A percentile compares a stretch with the other conserved stretches of the same genome.
These are phyloP conservation scores for Torymus aiolomorphi DNA, from an alignment of 2,888 invertebrate species.

Conservation along the genomic window DNA sequence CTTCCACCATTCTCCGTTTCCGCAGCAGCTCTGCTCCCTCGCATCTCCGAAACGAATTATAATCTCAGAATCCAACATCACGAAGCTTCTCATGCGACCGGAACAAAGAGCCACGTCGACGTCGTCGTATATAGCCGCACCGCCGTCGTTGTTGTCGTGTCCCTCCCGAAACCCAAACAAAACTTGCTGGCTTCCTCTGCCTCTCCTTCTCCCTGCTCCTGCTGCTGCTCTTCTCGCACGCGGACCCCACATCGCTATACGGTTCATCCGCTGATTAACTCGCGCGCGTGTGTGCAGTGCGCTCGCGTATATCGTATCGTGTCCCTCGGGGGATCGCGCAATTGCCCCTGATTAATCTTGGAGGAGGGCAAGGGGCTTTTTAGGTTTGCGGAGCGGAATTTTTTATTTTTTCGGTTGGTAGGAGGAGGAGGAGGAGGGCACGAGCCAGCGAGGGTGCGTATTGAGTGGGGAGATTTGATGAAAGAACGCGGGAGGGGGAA, in stretches of 20 bases:
- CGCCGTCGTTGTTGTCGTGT: neutral
- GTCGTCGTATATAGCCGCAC: no score
- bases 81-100: neutral
- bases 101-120: neutral
- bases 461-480: no score
- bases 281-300: constrained; percentile 23
- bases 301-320: neutral
- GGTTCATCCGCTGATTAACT: constrained; percentile 71
- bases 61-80: no score
- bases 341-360: constrained; percentile 44
- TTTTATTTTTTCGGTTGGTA: no score
- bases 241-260: constrained; percentile 52
- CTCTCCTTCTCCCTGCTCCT: constrained; percentile 5
- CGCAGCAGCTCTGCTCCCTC: no score
- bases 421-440: no score
- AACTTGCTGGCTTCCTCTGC: constrained; percentile 32
- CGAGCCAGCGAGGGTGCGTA: no score
- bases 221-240: constrained; percentile 1
- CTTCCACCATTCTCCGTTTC: no score
- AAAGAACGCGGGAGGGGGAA: no score
- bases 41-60: no score
- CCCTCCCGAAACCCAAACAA: constrained; percentile 19
- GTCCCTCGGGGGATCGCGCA: neutral
- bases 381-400: no score
- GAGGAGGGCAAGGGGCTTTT: no score